Percentiles rank a stretch among this genome's conserved stretches.
phyloP scores from a whole-genome alignment of 2,113 vertebrate genomes.

The Rhipidura dahli region DNA sequence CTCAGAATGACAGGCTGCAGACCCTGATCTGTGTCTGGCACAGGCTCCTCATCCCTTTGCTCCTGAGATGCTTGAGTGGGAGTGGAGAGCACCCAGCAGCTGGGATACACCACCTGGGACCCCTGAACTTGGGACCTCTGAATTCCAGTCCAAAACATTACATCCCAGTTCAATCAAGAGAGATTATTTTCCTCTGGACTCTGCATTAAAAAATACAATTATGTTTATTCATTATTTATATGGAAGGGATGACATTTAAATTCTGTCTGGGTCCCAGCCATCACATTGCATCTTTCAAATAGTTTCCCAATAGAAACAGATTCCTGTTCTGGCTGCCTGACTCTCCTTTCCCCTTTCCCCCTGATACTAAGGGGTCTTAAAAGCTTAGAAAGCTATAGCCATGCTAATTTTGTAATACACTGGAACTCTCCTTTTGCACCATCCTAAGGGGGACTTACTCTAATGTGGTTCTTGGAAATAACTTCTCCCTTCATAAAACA shows the following conservation, averaged over 20 bases:
- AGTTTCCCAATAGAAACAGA: slow-evolving; percentile 27
- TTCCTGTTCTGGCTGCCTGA: slow-evolving; percentile 17
- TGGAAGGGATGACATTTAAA: slow-evolving; percentile 9
- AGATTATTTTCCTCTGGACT: background rate
- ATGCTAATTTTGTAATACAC: slow-evolving; percentile 3
- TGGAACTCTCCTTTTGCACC: slow-evolving; percentile 7
- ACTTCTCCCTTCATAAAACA: slow-evolving; percentile 3
- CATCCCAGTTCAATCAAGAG: background rate
- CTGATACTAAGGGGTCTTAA: background rate
- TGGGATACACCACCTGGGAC: background rate
- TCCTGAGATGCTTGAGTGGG: accelerated
- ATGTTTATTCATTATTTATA: slow-evolving; percentile 1
- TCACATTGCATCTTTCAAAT: background rate
- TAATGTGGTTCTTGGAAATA: slow-evolving; percentile 22
- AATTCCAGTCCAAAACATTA: background rate
- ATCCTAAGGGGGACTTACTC: background rate
- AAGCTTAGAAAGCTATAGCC: background rate
- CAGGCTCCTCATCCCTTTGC: background rate
- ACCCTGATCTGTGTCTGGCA: background rate
- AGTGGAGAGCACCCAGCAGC: background rate
- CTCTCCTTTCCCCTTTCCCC: slow-evolving; percentile 16
- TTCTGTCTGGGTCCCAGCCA: slow-evolving; percentile 22
- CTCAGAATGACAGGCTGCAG: background rate
- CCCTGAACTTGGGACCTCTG: background rate
- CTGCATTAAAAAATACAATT: background rate